Evolutionary conservation across 2,888 invertebrate species (phyloP), one percentile per base, ranked within the genome.

Genomic region (Acanthosoma haemorrhoidale): DNA sequence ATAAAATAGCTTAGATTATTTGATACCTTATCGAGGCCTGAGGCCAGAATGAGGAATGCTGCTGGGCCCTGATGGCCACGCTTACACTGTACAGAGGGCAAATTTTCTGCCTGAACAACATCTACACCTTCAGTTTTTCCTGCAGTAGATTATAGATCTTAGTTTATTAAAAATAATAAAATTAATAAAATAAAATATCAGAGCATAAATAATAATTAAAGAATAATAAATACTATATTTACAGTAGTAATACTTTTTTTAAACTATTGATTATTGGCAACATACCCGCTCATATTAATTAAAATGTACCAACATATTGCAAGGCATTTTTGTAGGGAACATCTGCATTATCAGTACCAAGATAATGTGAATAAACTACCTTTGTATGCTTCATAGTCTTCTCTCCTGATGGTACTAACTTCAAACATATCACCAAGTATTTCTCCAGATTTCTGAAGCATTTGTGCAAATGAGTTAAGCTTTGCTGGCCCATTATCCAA

Each of bases 11-110:
- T n/a, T n/a, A n/a, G n/a, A n/a, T n/a, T n/a, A n/a, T n/a, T n/a
- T 8, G 11, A 15, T 77, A 86, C 86, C 81, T 89, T 86, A 76
- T 91, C 88, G 75, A 96, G 82, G 2, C 92, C 93, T 13, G 94
- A 87, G 29, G 89, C 88, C 79, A 88, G 83, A 76, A 95, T 87
- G 77, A 97, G 84, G 81, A 96, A 96, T 18, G 91, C 96, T 32
- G 89, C 90, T 0, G 96, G 95, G 70, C 86, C 86, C 83, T 88
- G 82, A 80, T 94, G 94, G 13, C 96, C 96, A 75, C 96, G 84
- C 13, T 88, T 82, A 57, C 87, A 86, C 74, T 83, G 82, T 2
- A 85, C 82, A 2, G 91, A 91, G 0, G 91, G 85, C 51, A 80
- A 78, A 76, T 86, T 88, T 78, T 86, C 87, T 72, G 89, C 86